Evolutionary conservation across 2,888 invertebrate genomes (phyloP).

Genomic region (Caenorhabditis plicata): DNA sequence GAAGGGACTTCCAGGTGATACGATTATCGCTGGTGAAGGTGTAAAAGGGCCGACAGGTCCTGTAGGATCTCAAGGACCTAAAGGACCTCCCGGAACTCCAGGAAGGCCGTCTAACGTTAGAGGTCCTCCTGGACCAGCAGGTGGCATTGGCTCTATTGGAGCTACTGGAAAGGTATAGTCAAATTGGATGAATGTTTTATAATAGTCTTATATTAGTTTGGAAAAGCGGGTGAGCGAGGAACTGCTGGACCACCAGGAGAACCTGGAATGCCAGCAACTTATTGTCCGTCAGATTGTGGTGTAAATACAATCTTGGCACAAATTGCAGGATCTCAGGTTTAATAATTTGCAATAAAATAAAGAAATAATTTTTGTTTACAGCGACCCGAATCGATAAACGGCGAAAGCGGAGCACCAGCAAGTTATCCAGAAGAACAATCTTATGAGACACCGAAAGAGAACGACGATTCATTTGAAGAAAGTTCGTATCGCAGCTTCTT

Average conservation of each 20-base stretch:
- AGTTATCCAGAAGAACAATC: slow-evolving; percentile 10
- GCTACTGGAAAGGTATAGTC: slow-evolving; percentile 50
- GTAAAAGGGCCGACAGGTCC: slow-evolving; percentile 53
- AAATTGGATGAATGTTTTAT: background rate
- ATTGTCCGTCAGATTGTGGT: slow-evolving; percentile 53
- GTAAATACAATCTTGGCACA: slow-evolving; percentile 43
- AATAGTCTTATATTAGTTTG: slow-evolving; percentile 19
- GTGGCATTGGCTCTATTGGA: slow-evolving; percentile 44
- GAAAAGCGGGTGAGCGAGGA: slow-evolving; percentile 46
- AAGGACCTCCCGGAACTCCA: slow-evolving; percentile 45
- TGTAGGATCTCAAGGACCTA: slow-evolving; percentile 45
- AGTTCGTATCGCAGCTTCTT: slow-evolving; percentile 40
- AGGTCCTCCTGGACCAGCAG: slow-evolving; percentile 39
- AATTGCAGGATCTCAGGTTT: slow-evolving; percentile 16
- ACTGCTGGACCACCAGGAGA: slow-evolving; percentile 49
- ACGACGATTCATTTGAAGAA: slow-evolving; percentile 40
- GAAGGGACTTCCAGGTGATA: slow-evolving; percentile 45
- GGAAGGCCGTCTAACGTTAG: slow-evolving; percentile 54
- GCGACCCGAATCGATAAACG: slow-evolving; percentile 30
- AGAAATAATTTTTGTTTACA: slow-evolving; percentile 1
- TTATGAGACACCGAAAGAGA: slow-evolving; percentile 2
- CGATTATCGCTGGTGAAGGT: slow-evolving; percentile 51
- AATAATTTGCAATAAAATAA: background rate
- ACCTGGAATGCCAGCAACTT: slow-evolving; percentile 46
- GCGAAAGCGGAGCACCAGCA: slow-evolving; percentile 27